A percentile compares a stretch with the other conserved stretches of the same genome.
Conservation (phyloP, 2,888 invertebrate species). For the Conistra vaccinii region DNA sequence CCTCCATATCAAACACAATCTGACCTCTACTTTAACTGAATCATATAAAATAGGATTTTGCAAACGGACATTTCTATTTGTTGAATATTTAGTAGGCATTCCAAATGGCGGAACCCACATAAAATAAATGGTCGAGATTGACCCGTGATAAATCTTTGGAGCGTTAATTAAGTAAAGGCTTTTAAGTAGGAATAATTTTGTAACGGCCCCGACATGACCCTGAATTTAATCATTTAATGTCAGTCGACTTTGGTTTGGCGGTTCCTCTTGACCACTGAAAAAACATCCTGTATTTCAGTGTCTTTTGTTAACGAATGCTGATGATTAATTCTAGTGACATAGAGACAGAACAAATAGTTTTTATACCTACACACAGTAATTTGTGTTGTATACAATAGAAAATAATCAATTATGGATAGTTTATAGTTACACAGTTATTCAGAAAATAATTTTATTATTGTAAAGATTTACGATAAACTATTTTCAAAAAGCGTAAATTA, state of each 20-base stretch:
- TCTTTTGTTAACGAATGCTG: neutral
- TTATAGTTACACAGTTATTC: neutral
- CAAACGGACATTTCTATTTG: conserved; percentile 62
- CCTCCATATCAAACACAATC: conserved; percentile 19
- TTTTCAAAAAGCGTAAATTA: neutral
- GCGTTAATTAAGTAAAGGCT: conserved; percentile 69
- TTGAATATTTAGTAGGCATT: conserved; percentile 61
- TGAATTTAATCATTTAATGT: conserved; percentile 54
- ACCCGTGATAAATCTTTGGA: conserved; percentile 68
- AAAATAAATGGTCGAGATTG: conserved; percentile 69
- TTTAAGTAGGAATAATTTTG: conserved; percentile 61
- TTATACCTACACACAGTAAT: no score
- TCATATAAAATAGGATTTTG: conserved; percentile 56
- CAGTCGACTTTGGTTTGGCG: conserved; percentile 4
- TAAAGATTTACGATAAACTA: neutral
- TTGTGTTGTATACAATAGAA: neutral
- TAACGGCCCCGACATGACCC: conserved; percentile 49
- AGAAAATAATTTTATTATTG: neutral
- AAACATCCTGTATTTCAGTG: conserved; percentile 1
- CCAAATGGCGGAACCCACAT: conserved; percentile 62
- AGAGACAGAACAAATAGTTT: neutral
- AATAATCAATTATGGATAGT: neutral
- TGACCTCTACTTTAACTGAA: conserved; percentile 44
- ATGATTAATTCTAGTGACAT: neutral
- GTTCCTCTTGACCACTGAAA: conserved; percentile 20